Percentiles rank a stretch among this genome's conserved stretches.
Evolutionary conservation across 1,140 invertebrate genomes (phyloP).

Genomic region (Spodoptera litura): DNA sequence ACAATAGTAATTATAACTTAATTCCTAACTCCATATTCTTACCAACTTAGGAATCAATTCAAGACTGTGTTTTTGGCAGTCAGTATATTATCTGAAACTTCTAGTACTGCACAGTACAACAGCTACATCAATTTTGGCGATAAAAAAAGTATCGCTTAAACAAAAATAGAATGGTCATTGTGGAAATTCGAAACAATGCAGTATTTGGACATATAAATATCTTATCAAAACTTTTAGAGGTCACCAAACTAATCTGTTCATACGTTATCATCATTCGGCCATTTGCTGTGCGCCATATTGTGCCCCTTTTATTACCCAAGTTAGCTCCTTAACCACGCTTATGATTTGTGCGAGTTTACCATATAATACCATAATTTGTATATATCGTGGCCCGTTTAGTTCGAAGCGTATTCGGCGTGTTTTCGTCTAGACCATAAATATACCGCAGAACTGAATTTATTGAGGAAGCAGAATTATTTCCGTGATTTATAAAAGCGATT

Average conservation of each 20-base stretch:
- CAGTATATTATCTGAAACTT: too few species aligned
- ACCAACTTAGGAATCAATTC: too few species aligned
- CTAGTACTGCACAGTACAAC: too few species aligned
- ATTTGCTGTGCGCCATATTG: slow-evolving; percentile 62
- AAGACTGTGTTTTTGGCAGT: too few species aligned
- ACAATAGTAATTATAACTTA: too few species aligned
- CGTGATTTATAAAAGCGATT: slow-evolving; percentile 24
- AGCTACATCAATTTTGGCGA: not conserved
- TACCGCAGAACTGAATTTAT: slow-evolving; percentile 25
- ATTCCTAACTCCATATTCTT: too few species aligned
- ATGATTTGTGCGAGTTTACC: slow-evolving; percentile 60
- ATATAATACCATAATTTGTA: slow-evolving; percentile 34
- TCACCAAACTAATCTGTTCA: slow-evolving; percentile 41
- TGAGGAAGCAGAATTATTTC: slow-evolving; percentile 29
- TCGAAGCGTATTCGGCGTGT: slow-evolving; percentile 51
- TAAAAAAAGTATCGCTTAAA: not conserved
- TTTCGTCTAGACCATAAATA: slow-evolving; percentile 41
- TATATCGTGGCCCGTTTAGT: slow-evolving; percentile 37
- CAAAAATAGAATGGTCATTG: not conserved
- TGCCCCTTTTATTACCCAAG: slow-evolving; percentile 62
- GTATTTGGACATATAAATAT: slow-evolving; percentile 17
- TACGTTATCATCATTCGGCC: slow-evolving; percentile 61
- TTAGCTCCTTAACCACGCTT: slow-evolving; percentile 54
- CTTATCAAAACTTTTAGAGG: slow-evolving; percentile 25
- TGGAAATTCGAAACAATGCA: not conserved